Conservation (phyloP, 2,888 invertebrate genomes). For the Orthosia gracilis region DNA sequence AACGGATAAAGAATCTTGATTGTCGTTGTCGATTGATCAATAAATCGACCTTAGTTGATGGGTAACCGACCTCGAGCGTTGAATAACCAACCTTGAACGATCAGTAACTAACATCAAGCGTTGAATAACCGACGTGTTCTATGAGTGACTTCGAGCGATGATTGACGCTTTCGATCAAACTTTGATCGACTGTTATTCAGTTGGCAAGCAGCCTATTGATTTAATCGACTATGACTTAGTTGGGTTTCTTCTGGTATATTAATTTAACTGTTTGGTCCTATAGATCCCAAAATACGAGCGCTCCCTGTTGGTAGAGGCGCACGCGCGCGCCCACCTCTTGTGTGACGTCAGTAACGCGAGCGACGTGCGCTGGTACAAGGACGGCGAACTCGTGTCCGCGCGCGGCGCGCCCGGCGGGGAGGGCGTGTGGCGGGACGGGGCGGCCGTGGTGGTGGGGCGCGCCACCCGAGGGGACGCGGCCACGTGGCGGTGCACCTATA, state of each 20-base stretch:
- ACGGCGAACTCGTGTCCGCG: constrained; percentile 74
- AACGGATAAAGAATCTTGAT: neutral
- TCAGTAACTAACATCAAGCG: neutral
- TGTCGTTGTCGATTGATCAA: neutral
- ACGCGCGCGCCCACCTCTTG: constrained; percentile 77
- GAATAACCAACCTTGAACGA: neutral
- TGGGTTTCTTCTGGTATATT: neutral
- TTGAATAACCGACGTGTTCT: neutral
- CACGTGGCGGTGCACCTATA: constrained; percentile 93
- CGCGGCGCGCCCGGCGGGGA: constrained; percentile 67
- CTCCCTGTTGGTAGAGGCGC: constrained; percentile 83
- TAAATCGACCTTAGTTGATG: too few species aligned
- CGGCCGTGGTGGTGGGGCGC: constrained; percentile 80
- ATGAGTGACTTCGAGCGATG: neutral
- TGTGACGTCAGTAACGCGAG: constrained; percentile 82
- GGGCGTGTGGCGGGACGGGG: constrained; percentile 77
- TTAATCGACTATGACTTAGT: neutral
- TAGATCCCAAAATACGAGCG: constrained; percentile 76
- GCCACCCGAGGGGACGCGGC: constrained; percentile 92
- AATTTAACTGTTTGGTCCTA: neutral
- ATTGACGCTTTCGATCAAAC: too few species aligned
- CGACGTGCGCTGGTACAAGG: constrained; percentile 85
- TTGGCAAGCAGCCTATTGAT: neutral
- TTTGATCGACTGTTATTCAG: neutral
- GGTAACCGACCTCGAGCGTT: neutral